These are phyloP conservation scores for Oncorhynchus mykiss DNA, from an alignment of 2,113 vertebrate genomes.

Conservation along the genomic window DNA sequence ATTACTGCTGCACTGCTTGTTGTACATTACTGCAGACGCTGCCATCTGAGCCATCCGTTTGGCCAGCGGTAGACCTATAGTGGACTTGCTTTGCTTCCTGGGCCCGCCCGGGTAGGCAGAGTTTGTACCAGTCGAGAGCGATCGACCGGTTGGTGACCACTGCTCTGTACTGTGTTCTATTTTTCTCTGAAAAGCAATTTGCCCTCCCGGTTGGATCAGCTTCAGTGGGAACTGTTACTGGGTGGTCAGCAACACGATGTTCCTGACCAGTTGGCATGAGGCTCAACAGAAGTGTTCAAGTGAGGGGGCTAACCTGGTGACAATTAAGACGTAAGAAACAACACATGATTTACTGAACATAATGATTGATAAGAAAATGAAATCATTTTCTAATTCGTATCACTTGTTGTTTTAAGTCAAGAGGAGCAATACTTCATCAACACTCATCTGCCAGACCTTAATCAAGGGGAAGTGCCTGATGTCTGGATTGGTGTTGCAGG, in stretches of 20 bases:
- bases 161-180: not conserved
- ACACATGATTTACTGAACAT: not conserved
- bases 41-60: no score
- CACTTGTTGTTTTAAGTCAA: conserved; percentile 56
- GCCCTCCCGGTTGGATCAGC: conserved; percentile 72
- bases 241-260: conserved; percentile 69
- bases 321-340: conserved; percentile 66
- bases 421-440: conserved; percentile 77
- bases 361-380: not conserved
- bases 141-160: no score
- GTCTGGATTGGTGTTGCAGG: conserved; percentile 79
- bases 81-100: no score
- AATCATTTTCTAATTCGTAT: not conserved
- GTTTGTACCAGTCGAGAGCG: no score
- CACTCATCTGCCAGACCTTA: conserved; percentile 71
- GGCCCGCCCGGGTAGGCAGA: no score
- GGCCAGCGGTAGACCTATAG: no score
- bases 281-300: conserved; percentile 60
- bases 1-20: no score
- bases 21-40: no score
- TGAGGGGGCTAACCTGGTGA: conserved; percentile 62
- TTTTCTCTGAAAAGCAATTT: conserved; percentile 64
- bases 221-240: conserved; percentile 75
- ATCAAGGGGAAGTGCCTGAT: conserved; percentile 72
- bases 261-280: conserved; percentile 75